Percentiles rank a stretch among this genome's conserved stretches.
These are phyloP conservation scores for Lasiurus borealis DNA, from an alignment of 2,113 vertebrate genomes.

Conservation along the genomic window DNA sequence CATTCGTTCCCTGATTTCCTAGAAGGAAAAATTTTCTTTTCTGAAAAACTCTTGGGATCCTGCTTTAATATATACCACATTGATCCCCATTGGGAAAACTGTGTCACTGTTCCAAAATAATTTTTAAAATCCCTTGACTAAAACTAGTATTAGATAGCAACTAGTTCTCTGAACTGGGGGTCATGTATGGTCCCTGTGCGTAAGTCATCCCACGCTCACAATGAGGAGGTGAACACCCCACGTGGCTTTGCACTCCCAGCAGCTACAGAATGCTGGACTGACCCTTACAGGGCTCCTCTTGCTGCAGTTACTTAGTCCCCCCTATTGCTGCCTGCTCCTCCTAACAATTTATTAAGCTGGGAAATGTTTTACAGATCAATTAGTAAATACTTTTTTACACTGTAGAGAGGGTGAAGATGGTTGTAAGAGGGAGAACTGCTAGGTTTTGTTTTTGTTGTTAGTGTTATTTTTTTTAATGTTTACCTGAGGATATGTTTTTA, in stretches of 20 bases:
- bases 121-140: not conserved
- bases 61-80: not conserved
- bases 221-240: fast-evolving
- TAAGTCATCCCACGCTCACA: not conserved
- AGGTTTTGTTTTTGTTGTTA: not conserved
- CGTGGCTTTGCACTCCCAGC: fast-evolving
- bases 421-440: not conserved
- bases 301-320: not conserved
- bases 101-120: not conserved
- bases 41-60: not conserved
- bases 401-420: not conserved
- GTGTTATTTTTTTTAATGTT: not conserved
- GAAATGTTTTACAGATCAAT: not conserved
- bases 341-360: not conserved
- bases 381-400: not conserved
- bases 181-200: not conserved
- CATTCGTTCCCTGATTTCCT: not conserved
- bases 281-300: not conserved
- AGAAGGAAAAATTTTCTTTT: not conserved
- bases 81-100: not conserved
- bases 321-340: not conserved
- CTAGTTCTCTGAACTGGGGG: not conserved
- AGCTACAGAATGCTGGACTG: not conserved
- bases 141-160: not conserved
- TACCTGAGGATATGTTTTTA: not conserved